Evolutionary conservation across 2,888 invertebrate species (phyloP).

Genomic region (Melanophora roralis): DNA sequence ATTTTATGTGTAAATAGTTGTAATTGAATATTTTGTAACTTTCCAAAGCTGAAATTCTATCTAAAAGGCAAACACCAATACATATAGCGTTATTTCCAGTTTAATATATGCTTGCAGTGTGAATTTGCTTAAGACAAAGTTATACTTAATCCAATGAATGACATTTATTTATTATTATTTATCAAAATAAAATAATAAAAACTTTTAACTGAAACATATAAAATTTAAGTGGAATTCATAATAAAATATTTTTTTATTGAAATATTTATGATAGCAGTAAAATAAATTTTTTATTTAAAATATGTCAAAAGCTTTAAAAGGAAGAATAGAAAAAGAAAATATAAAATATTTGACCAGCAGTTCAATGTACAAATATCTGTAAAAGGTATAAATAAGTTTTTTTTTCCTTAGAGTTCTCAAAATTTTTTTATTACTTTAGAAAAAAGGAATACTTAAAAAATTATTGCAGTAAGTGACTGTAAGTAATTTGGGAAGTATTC

Average conservation of each 20-base stretch:
- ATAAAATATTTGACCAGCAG: not conserved
- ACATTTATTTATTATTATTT: conserved; percentile 40
- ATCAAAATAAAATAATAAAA: conserved; percentile 33
- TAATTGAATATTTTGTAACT: too few relatives aligned
- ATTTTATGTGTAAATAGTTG: too few relatives aligned
- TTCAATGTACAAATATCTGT: not conserved
- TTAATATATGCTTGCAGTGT: too few relatives aligned
- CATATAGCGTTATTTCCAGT: too few relatives aligned
- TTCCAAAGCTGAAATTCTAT: conserved; percentile 8
- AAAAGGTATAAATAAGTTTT: too few relatives aligned
- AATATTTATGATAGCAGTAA: conserved; percentile 23
- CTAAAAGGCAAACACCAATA: not conserved
- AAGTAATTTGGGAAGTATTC: too few relatives aligned
- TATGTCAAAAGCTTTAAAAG: conserved; percentile 14
- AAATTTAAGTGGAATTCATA: conserved; percentile 7
- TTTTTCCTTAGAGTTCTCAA: too few relatives aligned
- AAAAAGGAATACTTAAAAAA: too few relatives aligned
- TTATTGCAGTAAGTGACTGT: too few relatives aligned
- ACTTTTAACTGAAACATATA: conserved; percentile 15
- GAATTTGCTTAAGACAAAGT: too few relatives aligned
- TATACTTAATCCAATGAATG: too few relatives aligned
- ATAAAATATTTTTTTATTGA: conserved; percentile 9
- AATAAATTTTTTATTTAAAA: conserved; percentile 13
- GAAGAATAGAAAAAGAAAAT: not conserved
- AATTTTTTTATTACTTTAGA: too few relatives aligned